A percentile compares a stretch with the other conserved stretches of the same genome.
These are phyloP conservation scores for Galeopsomyia nigrocyanea DNA, from an alignment of 2,888 invertebrate genomes.

Conservation along the genomic window DNA sequence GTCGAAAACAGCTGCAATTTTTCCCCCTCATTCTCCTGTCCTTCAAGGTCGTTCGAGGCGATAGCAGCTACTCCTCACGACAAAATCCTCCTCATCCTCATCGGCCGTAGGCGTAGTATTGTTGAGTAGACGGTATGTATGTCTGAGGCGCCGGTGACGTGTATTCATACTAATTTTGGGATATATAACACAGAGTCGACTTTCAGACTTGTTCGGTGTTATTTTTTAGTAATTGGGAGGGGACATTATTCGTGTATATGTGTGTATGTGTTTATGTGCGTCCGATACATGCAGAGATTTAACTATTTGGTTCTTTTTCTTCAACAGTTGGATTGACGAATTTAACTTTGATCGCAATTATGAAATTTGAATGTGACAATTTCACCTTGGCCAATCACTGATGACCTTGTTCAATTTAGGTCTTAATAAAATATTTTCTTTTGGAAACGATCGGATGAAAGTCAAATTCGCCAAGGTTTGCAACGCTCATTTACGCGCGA, in stretches of 20 bases:
- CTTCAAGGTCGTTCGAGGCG: constrained; percentile 7
- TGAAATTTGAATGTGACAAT: constrained; percentile 1
- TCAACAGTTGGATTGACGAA: constrained; percentile 4
- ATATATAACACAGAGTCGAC: constrained; percentile 37
- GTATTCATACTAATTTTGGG: constrained; percentile 41
- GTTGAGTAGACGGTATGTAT: constrained; percentile 11
- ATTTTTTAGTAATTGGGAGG: background rate
- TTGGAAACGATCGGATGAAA: background rate
- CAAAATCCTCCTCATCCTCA: constrained; percentile 14
- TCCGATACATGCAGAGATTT: background rate
- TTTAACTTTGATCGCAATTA: constrained; percentile 27
- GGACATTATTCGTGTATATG: no score
- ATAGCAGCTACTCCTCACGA: background rate
- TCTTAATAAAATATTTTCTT: constrained; percentile 7
- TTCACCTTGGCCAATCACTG: background rate
- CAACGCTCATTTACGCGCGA: background rate
- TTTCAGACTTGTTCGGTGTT: constrained; percentile 38
- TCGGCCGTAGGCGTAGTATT: constrained; percentile 39
- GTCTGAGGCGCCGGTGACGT: constrained; percentile 22
- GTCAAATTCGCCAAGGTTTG: constrained; percentile 16
- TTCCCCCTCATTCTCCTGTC: background rate
- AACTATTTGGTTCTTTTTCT: constrained; percentile 3
- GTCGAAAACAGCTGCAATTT: no score
- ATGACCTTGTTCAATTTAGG: constrained; percentile 14
- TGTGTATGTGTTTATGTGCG: constrained; percentile 4